phyloP scores from a whole-genome alignment of 1,140 invertebrate species.

The Nylanderia fulva region DNA sequence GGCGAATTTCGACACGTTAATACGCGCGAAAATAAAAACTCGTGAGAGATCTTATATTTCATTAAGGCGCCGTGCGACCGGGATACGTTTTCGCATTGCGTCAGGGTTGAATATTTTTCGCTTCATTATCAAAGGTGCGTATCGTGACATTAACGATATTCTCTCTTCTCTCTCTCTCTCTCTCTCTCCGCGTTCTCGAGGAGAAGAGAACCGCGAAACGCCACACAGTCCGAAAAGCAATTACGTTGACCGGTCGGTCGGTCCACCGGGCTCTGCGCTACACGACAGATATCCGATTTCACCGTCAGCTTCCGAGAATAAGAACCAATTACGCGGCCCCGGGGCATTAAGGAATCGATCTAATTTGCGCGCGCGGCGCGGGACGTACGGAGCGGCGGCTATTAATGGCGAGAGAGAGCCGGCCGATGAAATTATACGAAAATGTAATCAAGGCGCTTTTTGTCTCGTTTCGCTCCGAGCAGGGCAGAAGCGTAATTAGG shows the following conservation, averaged over 20 bases:
- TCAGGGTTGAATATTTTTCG: conserved; percentile 64
- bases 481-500: conserved; percentile 84
- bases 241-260: conserved; percentile 67
- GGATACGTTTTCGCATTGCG: conserved; percentile 42
- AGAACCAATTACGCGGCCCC: conserved; percentile 79
- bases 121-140: conserved; percentile 70
- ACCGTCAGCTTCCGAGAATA: conserved; percentile 77
- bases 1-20: conserved; percentile 24
- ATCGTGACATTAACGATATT: conserved; percentile 72
- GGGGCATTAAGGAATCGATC: conserved; percentile 80
- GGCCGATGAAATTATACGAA: conserved; percentile 84
- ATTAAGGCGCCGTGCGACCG: conserved; percentile 23
- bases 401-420: conserved; percentile 78
- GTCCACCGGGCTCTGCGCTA: conserved; percentile 54
- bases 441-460: conserved; percentile 85
- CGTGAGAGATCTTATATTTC: conserved; percentile 34
- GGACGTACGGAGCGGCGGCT: conserved; percentile 38
- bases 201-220: conserved; percentile 69
- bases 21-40: conserved; percentile 16
- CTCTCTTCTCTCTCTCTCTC: too few species aligned
- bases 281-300: conserved; percentile 77
- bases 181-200: conserved; percentile 38
- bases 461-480: conserved; percentile 82
- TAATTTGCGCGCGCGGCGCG: conserved; percentile 75
- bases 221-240: conserved; percentile 74